Percentiles rank a stretch among this genome's conserved stretches.
Evolutionary conservation across 2,797 vertebrate genomes (phyloP).

Genomic region (Nothura maculosa): DNA sequence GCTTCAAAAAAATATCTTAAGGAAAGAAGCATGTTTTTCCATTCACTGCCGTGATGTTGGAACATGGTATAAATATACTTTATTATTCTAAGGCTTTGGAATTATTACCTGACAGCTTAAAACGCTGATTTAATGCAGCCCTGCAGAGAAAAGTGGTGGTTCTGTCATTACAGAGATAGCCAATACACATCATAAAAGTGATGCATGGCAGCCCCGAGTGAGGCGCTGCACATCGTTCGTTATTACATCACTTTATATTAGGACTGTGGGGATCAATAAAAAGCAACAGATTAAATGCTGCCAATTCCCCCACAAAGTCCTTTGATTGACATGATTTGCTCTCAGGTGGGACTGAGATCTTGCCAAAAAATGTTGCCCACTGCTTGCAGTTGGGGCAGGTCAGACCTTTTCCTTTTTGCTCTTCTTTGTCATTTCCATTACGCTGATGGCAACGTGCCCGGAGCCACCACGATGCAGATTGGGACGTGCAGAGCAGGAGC

Average conservation of each 20-base stretch:
- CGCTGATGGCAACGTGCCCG: constrained; percentile 7
- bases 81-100: constrained; percentile 74
- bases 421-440: neutral
- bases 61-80: constrained; percentile 72
- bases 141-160: constrained; percentile 76
- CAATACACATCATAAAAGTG: constrained; percentile 79
- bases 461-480: neutral
- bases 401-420: neutral
- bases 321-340: constrained; percentile 71
- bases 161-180: constrained; percentile 77
- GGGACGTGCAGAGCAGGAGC: neutral
- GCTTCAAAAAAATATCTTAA: constrained; percentile 44
- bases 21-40: constrained; percentile 63
- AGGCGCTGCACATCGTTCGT: constrained; percentile 69
- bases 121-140: constrained; percentile 75
- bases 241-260: constrained; percentile 80
- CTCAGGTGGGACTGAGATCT: constrained; percentile 48
- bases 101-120: constrained; percentile 77
- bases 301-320: constrained; percentile 53
- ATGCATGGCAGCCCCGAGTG: constrained; percentile 74
- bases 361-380: constrained; percentile 4
- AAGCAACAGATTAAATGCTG: constrained; percentile 75
- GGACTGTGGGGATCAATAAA: constrained; percentile 77
- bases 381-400: constrained; percentile 5
- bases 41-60: constrained; percentile 52